phyloP scores from a whole-genome alignment of 2,888 invertebrate species.

The Caenorhabditis wallacei region DNA sequence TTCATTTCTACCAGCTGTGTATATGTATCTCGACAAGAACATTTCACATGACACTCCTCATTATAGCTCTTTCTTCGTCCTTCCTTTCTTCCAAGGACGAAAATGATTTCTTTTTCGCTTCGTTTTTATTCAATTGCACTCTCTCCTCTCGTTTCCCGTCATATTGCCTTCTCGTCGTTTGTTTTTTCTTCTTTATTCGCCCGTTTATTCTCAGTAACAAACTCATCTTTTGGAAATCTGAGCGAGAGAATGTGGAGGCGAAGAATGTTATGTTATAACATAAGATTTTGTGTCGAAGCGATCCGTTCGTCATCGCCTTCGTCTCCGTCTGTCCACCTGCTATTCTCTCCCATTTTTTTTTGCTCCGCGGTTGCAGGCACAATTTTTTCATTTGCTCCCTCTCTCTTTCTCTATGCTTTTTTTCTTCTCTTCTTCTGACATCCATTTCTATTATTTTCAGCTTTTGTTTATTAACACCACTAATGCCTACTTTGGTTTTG shows the following conservation, averaged over 20 bases:
- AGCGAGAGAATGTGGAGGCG: constrained; percentile 11
- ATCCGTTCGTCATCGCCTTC: constrained; percentile 26
- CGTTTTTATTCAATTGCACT: constrained; percentile 10
- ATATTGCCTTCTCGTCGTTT: constrained; percentile 4
- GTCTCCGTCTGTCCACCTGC: background rate
- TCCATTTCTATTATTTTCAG: constrained; percentile 3
- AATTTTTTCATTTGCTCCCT: constrained; percentile 20
- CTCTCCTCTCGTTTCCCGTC: background rate
- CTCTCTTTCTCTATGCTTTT: constrained; percentile 14
- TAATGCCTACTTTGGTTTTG: constrained; percentile 6
- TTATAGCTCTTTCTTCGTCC: constrained; percentile 48
- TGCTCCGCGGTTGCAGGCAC: constrained; percentile 4
- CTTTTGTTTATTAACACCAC: constrained; percentile 9
- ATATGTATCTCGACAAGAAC: constrained; percentile 30
- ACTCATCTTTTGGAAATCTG: constrained; percentile 31
- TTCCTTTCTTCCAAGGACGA: constrained; percentile 45
- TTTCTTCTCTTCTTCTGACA: constrained; percentile 12
- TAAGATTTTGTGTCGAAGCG: constrained; percentile 14
- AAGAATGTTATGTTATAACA: constrained; percentile 23
- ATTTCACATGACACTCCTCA: constrained; percentile 56
- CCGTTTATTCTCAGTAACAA: constrained; percentile 14
- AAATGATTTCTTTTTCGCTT: constrained; percentile 23
- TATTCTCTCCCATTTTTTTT: background rate
- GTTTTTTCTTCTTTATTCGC: background rate
- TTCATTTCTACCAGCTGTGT: background rate